Evolutionary conservation across 2,888 invertebrate genomes (phyloP), one percentile per base, ranked within the genome.

Genomic region (Drosophila diplacantha): DNA sequence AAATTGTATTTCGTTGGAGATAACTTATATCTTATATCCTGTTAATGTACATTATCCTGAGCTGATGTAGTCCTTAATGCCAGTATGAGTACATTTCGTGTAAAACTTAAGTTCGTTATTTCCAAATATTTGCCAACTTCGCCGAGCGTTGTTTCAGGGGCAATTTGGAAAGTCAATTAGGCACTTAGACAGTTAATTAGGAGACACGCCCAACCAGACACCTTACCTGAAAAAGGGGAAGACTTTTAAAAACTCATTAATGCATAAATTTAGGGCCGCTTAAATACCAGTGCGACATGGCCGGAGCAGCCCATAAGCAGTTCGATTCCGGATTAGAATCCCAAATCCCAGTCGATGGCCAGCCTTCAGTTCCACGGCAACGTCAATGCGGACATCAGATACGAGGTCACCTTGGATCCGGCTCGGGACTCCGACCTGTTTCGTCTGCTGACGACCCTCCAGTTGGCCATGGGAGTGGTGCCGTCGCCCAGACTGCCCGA

Each of bases 161-260:
- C 11, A 52, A 43, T 51, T 46, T 34, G 16, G 14, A 50, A 57
- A 24, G 54, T 54, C 54, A 75, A 75, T 81, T 75, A 78, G 60
- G 51, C 59, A 69, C 79, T 71, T 54, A 32, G 16, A 37, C 53
- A 12, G 53, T 62, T 60, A 60, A 51, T 68, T 52, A 43, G 35
- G 16, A 26, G 46, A 20, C 64, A 65, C 75, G 74, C 75, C 80
- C 60, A 32, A 32, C 14, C 39, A 65, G 53, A 64, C 64, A 62
- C 74, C 66, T 64, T 55, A 44, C 57, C 51, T 39, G 51, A 24
- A 47, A 51, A 64, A 37, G 35, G 59, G 69, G 50, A 46, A 66
- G 78, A 83, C 80, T 81, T 83, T 80, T 79, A 79, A 79, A 83
- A 81, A 46, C 74, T 83, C 80, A 83, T 83, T 83, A 80, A 69